A percentile compares a stretch with the other conserved stretches of the same genome.
Evolutionary conservation across 2,797 vertebrate species (phyloP).

Genomic region (Hephaestus fuliginosus): DNA sequence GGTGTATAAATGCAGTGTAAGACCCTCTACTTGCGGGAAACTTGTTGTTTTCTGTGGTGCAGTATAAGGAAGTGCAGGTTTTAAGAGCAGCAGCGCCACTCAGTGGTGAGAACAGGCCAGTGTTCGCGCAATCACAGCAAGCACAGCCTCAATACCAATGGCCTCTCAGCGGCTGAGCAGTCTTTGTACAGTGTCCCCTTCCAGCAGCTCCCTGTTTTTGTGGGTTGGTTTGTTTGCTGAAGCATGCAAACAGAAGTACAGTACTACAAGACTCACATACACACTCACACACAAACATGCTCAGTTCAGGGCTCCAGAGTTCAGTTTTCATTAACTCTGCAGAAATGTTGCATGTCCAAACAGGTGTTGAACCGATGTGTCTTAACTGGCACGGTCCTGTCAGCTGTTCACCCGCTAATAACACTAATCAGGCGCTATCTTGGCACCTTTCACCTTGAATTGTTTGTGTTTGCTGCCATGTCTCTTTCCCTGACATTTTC

Average conservation of each 20-base stretch:
- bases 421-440: conserved; percentile 1
- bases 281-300: not conserved
- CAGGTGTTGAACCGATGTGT: conserved; percentile 50
- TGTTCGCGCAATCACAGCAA: not conserved
- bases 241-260: conserved; percentile 27
- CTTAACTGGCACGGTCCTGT: conserved; percentile 6
- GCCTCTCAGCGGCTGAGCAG: not conserved
- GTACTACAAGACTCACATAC: conserved; percentile 16
- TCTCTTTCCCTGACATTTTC: not conserved
- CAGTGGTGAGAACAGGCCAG: conserved; percentile 54
- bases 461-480: conserved; percentile 2
- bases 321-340: conserved; percentile 38
- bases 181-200: not conserved
- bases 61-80: conserved; percentile 36
- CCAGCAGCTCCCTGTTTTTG: conserved; percentile 5
- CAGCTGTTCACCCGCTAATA: conserved; percentile 4
- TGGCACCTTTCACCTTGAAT: conserved; percentile 2
- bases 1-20: not conserved
- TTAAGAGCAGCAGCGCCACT: conserved; percentile 64
- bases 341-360: conserved; percentile 67
- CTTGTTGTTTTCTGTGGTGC: not conserved
- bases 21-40: conserved; percentile 7
- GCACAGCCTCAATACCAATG: not conserved
- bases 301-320: conserved; percentile 19
- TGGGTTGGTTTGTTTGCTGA: conserved; percentile 39